Percentiles rank a stretch among this genome's conserved stretches.
Evolutionary conservation across 2,797 vertebrate genomes (phyloP).

Genomic region (Pseudochirops corinnae): DNA sequence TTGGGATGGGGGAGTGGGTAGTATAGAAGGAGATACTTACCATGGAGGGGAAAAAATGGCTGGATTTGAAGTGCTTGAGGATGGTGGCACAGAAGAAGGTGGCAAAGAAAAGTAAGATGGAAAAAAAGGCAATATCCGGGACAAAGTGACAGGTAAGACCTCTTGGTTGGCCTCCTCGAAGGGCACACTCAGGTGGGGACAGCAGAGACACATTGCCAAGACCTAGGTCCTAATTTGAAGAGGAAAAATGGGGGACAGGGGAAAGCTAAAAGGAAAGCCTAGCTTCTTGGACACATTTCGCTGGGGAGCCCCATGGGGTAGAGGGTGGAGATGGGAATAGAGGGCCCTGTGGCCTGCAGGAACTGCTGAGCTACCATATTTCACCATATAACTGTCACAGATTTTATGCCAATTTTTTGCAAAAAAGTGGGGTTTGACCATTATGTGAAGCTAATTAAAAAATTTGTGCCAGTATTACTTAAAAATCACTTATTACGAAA

Average conservation of each 20-base stretch:
- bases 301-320: background rate
- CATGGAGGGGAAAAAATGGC: constrained; percentile 83
- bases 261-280: background rate
- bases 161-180: constrained; percentile 80
- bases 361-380: background rate
- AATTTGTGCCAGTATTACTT: too few species aligned
- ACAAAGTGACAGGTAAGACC: constrained; percentile 84
- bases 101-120: constrained; percentile 86
- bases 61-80: constrained; percentile 84
- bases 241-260: constrained; percentile 15
- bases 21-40: constrained; percentile 78
- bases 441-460: too few species aligned
- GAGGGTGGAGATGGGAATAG: background rate
- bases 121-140: constrained; percentile 86
- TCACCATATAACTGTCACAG: too few species aligned
- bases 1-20: background rate
- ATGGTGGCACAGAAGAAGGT: constrained; percentile 82
- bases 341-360: background rate
- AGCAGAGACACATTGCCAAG: constrained; percentile 63
- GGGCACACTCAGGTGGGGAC: constrained; percentile 82
- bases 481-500: too few species aligned
- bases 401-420: too few species aligned
- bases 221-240: constrained; percentile 56
- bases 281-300: background rate
- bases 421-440: too few species aligned